Conservation (phyloP, 2,797 vertebrate species). For the Amniataba percoides region DNA sequence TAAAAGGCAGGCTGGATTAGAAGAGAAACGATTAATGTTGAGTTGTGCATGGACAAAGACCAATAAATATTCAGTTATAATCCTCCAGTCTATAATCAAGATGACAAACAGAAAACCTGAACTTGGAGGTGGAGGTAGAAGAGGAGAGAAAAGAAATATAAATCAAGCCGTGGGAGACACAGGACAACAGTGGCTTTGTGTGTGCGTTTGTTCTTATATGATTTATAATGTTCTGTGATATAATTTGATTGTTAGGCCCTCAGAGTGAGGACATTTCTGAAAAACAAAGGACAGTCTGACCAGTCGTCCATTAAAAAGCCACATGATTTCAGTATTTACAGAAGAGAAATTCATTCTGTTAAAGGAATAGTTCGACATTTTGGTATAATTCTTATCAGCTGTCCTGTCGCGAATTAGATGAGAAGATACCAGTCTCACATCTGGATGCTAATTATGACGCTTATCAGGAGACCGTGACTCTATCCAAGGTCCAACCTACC, state of each 20-base stretch:
- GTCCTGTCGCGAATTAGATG: neutral
- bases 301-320: neutral
- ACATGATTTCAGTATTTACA: neutral
- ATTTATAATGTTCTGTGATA: constrained; percentile 10
- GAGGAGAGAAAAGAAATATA: constrained; percentile 50
- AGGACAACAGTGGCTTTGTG: constrained; percentile 28
- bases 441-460: neutral
- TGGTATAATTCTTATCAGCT: neutral
- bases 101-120: constrained; percentile 75
- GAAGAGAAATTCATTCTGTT: neutral
- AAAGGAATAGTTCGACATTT: neutral
- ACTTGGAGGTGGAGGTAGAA: constrained; percentile 54
- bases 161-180: constrained; percentile 41
- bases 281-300: neutral
- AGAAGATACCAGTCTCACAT: neutral
- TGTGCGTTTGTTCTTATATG: constrained; percentile 26
- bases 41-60: constrained; percentile 82
- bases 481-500: neutral
- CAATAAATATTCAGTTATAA: constrained; percentile 83
- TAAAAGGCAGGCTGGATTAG: constrained; percentile 82
- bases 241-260: constrained; percentile 10
- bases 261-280: neutral
- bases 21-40: constrained; percentile 81
- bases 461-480: neutral
- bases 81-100: constrained; percentile 79